phyloP scores from a whole-genome alignment of 2,113 vertebrate genomes.

The Madoqua kirkii region DNA sequence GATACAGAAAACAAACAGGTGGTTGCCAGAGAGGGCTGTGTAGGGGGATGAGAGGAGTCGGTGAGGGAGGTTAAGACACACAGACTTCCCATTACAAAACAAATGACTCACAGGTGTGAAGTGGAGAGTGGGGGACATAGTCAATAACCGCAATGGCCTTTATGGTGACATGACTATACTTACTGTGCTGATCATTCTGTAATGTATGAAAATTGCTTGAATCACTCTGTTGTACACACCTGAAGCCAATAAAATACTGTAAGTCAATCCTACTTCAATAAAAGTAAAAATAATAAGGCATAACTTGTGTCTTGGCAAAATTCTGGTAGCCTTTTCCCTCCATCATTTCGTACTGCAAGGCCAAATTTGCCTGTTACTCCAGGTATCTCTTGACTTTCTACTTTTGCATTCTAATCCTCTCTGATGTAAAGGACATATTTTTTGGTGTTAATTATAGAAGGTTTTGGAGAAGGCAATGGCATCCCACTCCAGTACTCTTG shows the following conservation, averaged over 20 bases:
- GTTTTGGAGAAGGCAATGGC: too few species aligned
- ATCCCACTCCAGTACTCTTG: too few species aligned
- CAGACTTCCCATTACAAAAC: background rate
- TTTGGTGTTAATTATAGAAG: background rate
- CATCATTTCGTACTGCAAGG: background rate
- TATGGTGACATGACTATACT: too few species aligned
- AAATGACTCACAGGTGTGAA: background rate
- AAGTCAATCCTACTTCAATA: background rate
- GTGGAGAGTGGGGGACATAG: too few species aligned
- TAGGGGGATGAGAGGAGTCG: background rate
- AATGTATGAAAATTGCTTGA: background rate
- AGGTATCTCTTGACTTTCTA: background rate
- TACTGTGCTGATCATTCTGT: background rate
- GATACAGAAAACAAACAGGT: background rate
- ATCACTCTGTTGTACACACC: background rate
- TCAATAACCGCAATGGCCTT: background rate
- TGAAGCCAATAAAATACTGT: background rate
- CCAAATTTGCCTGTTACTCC: background rate
- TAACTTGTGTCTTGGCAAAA: background rate
- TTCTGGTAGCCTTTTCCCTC: background rate
- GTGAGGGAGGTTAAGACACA: background rate
- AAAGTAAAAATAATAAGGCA: background rate
- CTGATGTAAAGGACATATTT: background rate
- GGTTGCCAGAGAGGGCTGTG: background rate
- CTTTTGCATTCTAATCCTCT: background rate